Evolutionary conservation across 2,113 vertebrate species (phyloP), one percentile per base, ranked within the genome.

Genomic region (Struthio camelus): DNA sequence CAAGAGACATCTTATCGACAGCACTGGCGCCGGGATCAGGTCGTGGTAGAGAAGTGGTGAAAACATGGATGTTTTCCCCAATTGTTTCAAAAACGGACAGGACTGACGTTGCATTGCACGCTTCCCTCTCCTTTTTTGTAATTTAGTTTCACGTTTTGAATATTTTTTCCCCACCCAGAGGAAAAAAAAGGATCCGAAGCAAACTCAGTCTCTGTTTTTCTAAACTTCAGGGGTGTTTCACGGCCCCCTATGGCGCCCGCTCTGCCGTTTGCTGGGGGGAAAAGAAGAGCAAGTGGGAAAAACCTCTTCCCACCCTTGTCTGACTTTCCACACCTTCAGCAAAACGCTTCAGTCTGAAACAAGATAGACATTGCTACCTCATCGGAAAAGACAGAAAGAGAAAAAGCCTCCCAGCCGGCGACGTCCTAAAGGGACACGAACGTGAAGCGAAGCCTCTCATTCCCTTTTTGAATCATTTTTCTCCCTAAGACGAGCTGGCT

Each of bases 321-420:
- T 59, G 42, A 67, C 56, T 93, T 92, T 84, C 69, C 72, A 82
- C 69, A 53, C 36, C 30, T 25, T 65, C 53, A 62, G 61, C 48
- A 91, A 82, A 80, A 80, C 0, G 1, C 67, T 77, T 50, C 80
- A 56, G 32, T 59, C 38, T 82, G 40, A 89, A 91, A 66, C 36
- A 58, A 0, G 8, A 62, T 40, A 58, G 23, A 46, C 0, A 0
- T 24, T 0, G 0, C 34, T 54, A 40, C 48, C 66, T 82, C 2
- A 0, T 58, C 44, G 85, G 62, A 94, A 89, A 64, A 14, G 76
- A 36, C 0, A 0, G 22, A 75, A 70, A 56, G 51, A 30, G 3
- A 40, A 86, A 28, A 53, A 77, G 53, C 40, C 0, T 0, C 32
- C 1, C 5, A 92, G 42, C 53, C 10, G 17, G 14, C 0, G 2